Percentiles rank a stretch among this genome's conserved stretches.
These are phyloP conservation scores for Etheostoma spectabile DNA, from an alignment of 2,113 vertebrate species.

Conservation along the genomic window DNA sequence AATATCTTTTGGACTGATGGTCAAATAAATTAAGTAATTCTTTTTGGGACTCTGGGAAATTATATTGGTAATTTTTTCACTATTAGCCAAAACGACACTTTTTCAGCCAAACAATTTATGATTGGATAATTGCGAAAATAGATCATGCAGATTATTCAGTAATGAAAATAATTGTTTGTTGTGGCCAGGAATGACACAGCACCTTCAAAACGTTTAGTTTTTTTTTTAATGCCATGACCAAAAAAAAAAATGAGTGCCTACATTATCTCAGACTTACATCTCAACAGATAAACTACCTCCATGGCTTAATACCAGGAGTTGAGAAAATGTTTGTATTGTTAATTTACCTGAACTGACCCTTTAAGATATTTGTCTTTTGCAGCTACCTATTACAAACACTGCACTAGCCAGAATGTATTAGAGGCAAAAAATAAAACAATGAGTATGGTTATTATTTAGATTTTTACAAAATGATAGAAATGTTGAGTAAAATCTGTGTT, in stretches of 20 bases:
- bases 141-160: background rate
- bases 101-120: background rate
- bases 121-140: background rate
- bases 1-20: background rate
- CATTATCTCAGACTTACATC: background rate
- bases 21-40: background rate
- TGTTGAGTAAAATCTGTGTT: background rate
- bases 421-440: background rate
- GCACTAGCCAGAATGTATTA: background rate
- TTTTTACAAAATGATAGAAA: background rate
- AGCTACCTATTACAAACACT: background rate
- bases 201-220: too few species aligned
- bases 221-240: too few species aligned
- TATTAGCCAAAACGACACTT: too few species aligned
- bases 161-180: background rate
- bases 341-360: background rate
- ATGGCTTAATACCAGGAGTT: background rate
- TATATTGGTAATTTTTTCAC: background rate
- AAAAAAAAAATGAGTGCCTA: too few species aligned
- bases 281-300: background rate
- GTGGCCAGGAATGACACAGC: background rate
- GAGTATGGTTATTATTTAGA: background rate
- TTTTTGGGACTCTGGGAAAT: background rate
- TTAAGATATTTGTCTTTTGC: constrained; percentile 3
- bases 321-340: background rate